Base-by-base conservation (phyloP, 2,888 invertebrate species). In the Unio delphinus region DNA sequence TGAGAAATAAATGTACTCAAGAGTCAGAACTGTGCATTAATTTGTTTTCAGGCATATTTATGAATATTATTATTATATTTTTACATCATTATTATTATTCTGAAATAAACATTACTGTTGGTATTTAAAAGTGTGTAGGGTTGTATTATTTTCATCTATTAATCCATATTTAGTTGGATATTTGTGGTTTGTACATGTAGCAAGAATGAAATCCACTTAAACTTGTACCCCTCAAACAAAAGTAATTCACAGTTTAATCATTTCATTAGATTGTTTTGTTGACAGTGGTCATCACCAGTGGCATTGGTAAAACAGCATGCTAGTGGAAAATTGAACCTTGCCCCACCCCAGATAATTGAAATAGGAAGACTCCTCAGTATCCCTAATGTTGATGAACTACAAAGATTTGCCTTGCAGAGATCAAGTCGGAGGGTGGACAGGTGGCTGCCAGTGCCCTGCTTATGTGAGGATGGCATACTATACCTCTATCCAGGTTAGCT, bases 291-390 rank as follows among this genome's bases (percentile, higher is more conserved):
- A 15, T 71, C 81, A 45, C 74, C 83, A 18, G 78, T 72, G 58
- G 68, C 72, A 55, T 68, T 80, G 58, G 34, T 80, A 18, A 61
- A 64, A 56, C 68, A 72, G 18, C 75, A 90, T 75, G 80, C 78
- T n/a, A 70, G 73, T 54, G 30, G 45, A 55, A 87, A 88, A 11
- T 83, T 92, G 30, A 86, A 90, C 68, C 84, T 96, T 20, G 93
- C 93, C 63, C 94, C 94, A 3, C 96, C 96, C 0, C 96, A 96
- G 89, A 89, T 92, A 65, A 95, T 95, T 87, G 96, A 96, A 90
- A 88, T 95, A 2, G 91, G 91, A 18, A 92, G 94, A 65, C 89
- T 95, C 34, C 88, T 91, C 0, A 91, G 92, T 73, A 92, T 94
- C 77, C 83, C 88, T 8, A 91, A 92, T 63, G 88, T 94, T 64